Percentiles rank a stretch among this genome's conserved stretches.
Conservation (phyloP, 2,797 vertebrate genomes). For the Myoxocephalus aenaeus region DNA sequence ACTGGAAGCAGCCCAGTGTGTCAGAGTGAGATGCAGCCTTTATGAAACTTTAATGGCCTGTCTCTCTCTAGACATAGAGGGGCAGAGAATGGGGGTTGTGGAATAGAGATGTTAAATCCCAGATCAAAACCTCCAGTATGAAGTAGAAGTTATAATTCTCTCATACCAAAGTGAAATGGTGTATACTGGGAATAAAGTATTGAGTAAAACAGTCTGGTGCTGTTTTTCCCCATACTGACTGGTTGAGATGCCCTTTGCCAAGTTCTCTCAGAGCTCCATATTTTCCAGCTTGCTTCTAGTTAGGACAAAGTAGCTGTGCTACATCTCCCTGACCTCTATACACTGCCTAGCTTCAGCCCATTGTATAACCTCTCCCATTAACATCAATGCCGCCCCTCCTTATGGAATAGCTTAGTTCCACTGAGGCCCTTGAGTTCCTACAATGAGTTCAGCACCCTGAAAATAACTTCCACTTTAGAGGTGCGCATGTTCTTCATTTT, state of each 20-base stretch:
- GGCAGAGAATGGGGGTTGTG: background rate
- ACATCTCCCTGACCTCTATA: constrained; percentile 52
- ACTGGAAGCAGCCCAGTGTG: constrained; percentile 18
- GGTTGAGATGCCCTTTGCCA: background rate
- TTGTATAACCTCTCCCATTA: constrained; percentile 59
- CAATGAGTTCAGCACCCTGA: constrained; percentile 61
- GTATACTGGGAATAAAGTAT: background rate
- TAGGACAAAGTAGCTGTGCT: constrained; percentile 40
- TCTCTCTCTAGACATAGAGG: constrained; percentile 11
- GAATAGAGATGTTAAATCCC: background rate
- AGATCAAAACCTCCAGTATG: background rate
- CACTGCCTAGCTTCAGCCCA: constrained; percentile 30
- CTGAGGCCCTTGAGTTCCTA: constrained; percentile 45
- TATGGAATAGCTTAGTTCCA: constrained; percentile 71
- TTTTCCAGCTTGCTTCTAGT: constrained; percentile 22
- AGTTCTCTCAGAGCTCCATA: background rate
- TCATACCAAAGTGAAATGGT: background rate
- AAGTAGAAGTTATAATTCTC: background rate
- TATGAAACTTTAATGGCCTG: constrained; percentile 36
- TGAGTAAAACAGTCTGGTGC: background rate
- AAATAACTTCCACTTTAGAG: constrained; percentile 57
- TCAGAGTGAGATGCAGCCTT: constrained; percentile 24
- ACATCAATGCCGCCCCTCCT: constrained; percentile 56
- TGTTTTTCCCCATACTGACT: background rate
- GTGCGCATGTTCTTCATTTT: constrained; percentile 9